Evolutionary conservation across 2,888 invertebrate species (phyloP).

Genomic region (Apamea sordens): DNA sequence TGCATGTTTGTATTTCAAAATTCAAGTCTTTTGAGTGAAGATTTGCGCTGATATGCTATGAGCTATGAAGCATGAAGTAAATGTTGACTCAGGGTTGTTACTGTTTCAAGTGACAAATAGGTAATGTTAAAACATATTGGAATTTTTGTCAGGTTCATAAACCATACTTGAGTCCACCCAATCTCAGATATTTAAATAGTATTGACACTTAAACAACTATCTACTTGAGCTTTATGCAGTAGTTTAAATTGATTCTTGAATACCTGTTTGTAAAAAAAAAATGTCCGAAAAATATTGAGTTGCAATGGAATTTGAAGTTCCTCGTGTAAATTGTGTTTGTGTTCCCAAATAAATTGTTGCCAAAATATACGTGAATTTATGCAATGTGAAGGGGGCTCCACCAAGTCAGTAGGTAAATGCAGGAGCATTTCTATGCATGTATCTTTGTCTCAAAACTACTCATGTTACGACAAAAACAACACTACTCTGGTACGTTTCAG

Average conservation of each 20-base stretch:
- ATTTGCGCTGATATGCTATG: not conserved
- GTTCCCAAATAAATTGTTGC: not conserved
- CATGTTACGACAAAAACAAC: not conserved
- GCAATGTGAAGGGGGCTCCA: not conserved
- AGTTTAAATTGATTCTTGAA: not conserved
- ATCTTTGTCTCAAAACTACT: not conserved
- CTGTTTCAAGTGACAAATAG: not conserved
- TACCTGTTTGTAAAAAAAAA: not conserved
- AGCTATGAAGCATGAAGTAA: not conserved
- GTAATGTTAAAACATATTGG: not conserved
- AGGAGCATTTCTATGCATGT: not conserved
- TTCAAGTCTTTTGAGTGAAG: conserved; percentile 18
- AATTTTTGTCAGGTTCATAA: not conserved
- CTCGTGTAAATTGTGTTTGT: not conserved
- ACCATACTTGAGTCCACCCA: not conserved
- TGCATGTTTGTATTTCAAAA: conserved; percentile 32
- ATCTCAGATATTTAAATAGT: not conserved
- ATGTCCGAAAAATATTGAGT: not conserved
- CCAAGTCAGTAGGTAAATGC: not conserved
- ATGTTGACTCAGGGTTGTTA: not conserved
- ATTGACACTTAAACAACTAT: not conserved
- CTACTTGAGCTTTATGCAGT: not conserved
- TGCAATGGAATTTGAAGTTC: not conserved
- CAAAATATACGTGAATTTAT: not conserved
- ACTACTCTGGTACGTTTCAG: not conserved